Percentiles rank a stretch among this genome's conserved stretches.
These are phyloP conservation scores for Riptortus pedestris DNA, from an alignment of 1,140 invertebrate species.

Conservation along the genomic window DNA sequence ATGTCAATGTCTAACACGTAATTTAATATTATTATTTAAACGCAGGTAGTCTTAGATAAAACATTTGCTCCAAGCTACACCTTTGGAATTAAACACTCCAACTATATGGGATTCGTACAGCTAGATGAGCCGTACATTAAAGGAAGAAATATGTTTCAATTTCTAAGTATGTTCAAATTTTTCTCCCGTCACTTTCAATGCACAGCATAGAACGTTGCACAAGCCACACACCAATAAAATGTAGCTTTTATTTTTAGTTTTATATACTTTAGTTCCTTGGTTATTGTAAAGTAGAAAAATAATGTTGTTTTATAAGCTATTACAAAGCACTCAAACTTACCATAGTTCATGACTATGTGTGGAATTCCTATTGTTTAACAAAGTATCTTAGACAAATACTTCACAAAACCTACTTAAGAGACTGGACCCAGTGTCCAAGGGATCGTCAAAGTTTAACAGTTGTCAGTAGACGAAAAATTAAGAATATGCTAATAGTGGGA, in stretches of 20 bases:
- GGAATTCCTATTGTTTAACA: too few relatives aligned
- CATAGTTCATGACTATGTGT: not conserved
- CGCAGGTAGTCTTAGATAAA: constrained; percentile 9
- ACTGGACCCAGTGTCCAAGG: too few relatives aligned
- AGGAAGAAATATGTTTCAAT: constrained; percentile 25
- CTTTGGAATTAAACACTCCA: constrained; percentile 26
- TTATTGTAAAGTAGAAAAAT: not conserved
- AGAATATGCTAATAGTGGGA: too few relatives aligned
- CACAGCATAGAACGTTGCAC: not conserved
- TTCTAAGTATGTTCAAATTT: constrained; percentile 21
- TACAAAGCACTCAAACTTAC: not conserved
- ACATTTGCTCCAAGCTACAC: constrained; percentile 21
- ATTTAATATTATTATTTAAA: too few relatives aligned
- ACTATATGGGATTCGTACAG: constrained; percentile 16
- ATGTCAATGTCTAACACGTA: too few relatives aligned
- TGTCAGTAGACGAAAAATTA: too few relatives aligned
- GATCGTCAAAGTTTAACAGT: too few relatives aligned
- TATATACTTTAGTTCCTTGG: not conserved
- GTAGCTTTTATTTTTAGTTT: not conserved
- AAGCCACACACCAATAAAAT: too few relatives aligned
- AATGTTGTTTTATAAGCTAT: not conserved
- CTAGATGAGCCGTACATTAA: constrained; percentile 20
- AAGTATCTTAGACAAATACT: too few relatives aligned
- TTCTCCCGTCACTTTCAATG: not conserved
- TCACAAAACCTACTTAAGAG: too few relatives aligned